Percentiles rank a stretch among this genome's conserved stretches.
Evolutionary conservation across 2,797 vertebrate species (phyloP).

Genomic region (Sciurus carolinensis): DNA sequence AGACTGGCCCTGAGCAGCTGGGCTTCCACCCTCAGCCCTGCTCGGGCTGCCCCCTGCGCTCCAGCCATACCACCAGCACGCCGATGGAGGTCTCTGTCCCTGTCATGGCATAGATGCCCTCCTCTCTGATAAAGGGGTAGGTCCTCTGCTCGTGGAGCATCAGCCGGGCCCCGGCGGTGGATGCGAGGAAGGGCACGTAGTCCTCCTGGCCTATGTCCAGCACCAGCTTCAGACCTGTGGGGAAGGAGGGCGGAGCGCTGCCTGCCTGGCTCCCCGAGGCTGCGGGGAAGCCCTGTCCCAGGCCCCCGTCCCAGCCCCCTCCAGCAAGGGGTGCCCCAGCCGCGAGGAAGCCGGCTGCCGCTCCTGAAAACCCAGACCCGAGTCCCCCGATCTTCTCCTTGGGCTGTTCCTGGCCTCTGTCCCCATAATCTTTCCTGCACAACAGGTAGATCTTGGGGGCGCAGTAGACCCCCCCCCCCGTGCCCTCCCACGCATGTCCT

Average conservation of each 20-base stretch:
- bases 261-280: background rate
- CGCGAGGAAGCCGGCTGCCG: background rate
- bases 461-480: background rate
- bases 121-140: conserved; percentile 91
- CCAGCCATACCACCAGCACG: conserved; percentile 89
- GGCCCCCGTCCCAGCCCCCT: too few relatives aligned
- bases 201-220: conserved; percentile 91
- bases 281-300: background rate
- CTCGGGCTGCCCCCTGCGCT: background rate
- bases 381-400: background rate
- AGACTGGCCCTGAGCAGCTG: accelerated
- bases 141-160: conserved; percentile 91
- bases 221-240: conserved; percentile 90
- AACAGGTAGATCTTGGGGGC: background rate
- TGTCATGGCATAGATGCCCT: conserved; percentile 90
- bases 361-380: background rate
- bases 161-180: conserved; percentile 89
- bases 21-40: background rate
- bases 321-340: background rate
- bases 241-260: background rate
- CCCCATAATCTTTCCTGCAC: accelerated
- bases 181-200: conserved; percentile 91
- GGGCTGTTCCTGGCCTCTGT: too few relatives aligned
- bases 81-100: conserved; percentile 92
- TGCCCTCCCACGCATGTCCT: accelerated